Conservation (phyloP, 1,140 invertebrate species). For the Zelostemma sp. region DNA sequence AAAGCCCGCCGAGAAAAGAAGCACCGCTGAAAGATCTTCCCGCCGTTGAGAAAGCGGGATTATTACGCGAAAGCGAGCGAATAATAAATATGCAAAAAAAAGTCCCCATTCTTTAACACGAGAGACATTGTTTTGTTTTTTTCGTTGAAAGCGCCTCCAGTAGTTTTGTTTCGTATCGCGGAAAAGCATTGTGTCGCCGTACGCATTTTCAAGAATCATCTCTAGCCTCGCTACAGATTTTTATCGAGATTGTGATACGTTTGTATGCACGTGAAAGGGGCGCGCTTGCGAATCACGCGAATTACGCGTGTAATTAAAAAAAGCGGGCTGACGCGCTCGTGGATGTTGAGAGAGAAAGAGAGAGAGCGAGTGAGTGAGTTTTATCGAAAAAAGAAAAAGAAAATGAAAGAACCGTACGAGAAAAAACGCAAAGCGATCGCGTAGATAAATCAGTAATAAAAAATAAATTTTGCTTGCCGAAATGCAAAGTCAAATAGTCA, state of each 20-base stretch:
- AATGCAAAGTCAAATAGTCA: slow-evolving; percentile 50
- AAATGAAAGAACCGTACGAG: slow-evolving; percentile 16
- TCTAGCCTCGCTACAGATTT: too few species aligned
- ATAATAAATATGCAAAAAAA: too few species aligned
- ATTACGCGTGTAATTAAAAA: slow-evolving; percentile 2
- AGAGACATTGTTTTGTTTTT: too few species aligned
- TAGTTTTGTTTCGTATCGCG: too few species aligned
- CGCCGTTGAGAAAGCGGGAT: not conserved
- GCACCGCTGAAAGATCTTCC: not conserved
- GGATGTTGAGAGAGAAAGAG: slow-evolving; percentile 16
- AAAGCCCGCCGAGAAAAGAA: slow-evolving; percentile 1
- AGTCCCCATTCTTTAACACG: too few species aligned
- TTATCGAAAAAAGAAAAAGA: slow-evolving; percentile 3
- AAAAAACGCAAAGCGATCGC: slow-evolving; percentile 34
- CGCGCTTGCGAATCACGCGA: not conserved
- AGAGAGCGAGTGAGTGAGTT: slow-evolving; percentile 11
- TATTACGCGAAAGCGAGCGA: slow-evolving; percentile 1
- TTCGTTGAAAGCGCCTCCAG: too few species aligned
- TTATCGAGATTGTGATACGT: not conserved
- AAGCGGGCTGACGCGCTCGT: slow-evolving; percentile 22
- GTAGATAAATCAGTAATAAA: too few species aligned
- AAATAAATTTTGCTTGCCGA: slow-evolving; percentile 54
- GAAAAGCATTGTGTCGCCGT: too few species aligned
- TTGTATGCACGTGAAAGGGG: too few species aligned
- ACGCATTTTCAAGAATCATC: too few species aligned